Evolutionary conservation across 2,113 vertebrate genomes (phyloP).

Genomic region (Trogon melanurus): DNA sequence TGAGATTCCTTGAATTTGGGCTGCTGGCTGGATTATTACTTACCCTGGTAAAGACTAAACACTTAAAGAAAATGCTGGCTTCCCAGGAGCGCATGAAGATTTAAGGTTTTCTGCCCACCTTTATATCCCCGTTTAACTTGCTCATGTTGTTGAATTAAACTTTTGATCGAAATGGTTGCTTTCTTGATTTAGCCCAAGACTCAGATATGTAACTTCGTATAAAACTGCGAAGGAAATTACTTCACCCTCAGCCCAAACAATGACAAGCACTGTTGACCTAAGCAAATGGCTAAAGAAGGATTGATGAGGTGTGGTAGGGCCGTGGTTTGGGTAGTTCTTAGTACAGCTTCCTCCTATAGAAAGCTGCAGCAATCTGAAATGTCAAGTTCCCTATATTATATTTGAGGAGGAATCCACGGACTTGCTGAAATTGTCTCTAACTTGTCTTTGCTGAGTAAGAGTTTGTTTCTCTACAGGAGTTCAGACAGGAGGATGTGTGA

Average conservation of each 20-base stretch:
- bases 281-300: not conserved
- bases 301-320: slow-evolving; percentile 13
- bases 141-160: not conserved
- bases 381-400: not conserved
- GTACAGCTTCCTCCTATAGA: slow-evolving; percentile 37
- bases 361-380: slow-evolving; percentile 23
- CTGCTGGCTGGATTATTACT: not conserved
- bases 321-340: not conserved
- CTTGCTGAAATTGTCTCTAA: not conserved
- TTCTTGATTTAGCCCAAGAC: not conserved
- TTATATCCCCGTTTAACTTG: not conserved
- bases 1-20: not conserved
- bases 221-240: slow-evolving; percentile 44
- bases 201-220: not conserved
- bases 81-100: not conserved
- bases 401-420: not conserved
- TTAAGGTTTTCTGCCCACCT: not conserved
- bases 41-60: not conserved
- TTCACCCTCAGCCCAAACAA: slow-evolving; percentile 40
- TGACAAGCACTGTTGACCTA: not conserved
- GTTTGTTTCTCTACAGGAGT: slow-evolving; percentile 69
- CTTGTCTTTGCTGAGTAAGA: not conserved
- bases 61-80: not conserved
- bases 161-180: not conserved
- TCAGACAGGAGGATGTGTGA: slow-evolving; percentile 80